These are phyloP conservation scores for Malurus leucopterus DNA, from an alignment of 2,797 vertebrate genomes.

Conservation along the genomic window DNA sequence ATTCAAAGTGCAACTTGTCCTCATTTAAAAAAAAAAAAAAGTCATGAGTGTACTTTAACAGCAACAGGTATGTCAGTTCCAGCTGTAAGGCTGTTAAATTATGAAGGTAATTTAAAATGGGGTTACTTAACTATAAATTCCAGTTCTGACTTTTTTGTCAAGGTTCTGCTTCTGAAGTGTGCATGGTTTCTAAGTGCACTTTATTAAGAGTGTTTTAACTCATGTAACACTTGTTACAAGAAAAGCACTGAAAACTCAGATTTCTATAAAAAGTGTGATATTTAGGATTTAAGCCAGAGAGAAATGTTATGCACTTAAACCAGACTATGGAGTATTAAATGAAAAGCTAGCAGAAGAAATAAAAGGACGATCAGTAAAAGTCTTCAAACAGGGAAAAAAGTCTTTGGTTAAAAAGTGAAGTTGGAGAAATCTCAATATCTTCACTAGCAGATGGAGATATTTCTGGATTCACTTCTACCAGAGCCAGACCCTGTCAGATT, in stretches of 20 bases:
- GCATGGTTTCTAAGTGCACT: not conserved
- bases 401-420: not conserved
- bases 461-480: not conserved
- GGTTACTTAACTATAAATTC: not conserved
- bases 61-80: not conserved
- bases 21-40: not conserved
- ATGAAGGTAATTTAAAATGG: not conserved
- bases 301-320: not conserved
- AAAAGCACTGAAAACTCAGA: not conserved
- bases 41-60: not conserved
- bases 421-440: not conserved
- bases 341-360: not conserved
- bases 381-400: not conserved
- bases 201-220: constrained; percentile 20
- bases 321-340: not conserved
- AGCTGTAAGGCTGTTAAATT: not conserved
- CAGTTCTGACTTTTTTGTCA: not conserved
- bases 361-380: not conserved
- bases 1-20: not conserved
- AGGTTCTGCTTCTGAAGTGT: not conserved
- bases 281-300: constrained; percentile 16
- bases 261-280: constrained; percentile 24
- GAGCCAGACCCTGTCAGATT: not conserved
- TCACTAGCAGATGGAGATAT: not conserved
- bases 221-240: constrained; percentile 8